phyloP scores from a whole-genome alignment of 2,797 vertebrate species.

The Lutjanus campechanus region DNA sequence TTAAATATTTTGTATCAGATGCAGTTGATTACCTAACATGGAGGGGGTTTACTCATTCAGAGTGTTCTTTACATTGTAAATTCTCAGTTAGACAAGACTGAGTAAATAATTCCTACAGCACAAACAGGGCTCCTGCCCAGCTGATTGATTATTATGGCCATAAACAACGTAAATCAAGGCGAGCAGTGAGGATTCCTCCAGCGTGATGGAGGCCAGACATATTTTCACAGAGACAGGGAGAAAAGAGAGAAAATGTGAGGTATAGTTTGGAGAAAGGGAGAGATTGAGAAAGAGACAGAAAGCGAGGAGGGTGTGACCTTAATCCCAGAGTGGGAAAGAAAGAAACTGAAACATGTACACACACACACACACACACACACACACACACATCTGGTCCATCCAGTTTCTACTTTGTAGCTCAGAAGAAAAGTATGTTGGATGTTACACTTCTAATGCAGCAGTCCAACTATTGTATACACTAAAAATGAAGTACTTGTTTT shows the following conservation, averaged over 20 bases:
- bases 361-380: constrained; percentile 3
- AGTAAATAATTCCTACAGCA: constrained; percentile 19
- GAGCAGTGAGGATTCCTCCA: constrained; percentile 34
- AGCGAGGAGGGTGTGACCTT: constrained; percentile 71
- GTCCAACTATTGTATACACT: neutral
- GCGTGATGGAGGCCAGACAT: constrained; percentile 19
- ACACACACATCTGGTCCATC: constrained; percentile 68
- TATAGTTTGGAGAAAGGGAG: neutral
- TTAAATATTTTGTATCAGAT: constrained; percentile 12
- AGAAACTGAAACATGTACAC: constrained; percentile 18
- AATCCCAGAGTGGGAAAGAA: constrained; percentile 64
- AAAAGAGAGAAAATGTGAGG: constrained; percentile 18
- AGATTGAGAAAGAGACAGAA: constrained; percentile 12
- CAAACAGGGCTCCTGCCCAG: constrained; percentile 24
- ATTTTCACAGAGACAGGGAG: constrained; percentile 26
- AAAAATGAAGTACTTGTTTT: too few species aligned
- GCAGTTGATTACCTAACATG: constrained; percentile 15
- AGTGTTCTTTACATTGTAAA: constrained; percentile 28
- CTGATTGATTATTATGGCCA: constrained; percentile 38
- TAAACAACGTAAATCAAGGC: constrained; percentile 37
- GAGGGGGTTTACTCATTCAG: constrained; percentile 14
- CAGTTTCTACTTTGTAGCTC: constrained; percentile 66
- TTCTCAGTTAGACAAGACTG: constrained; percentile 15
- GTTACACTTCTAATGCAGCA: constrained; percentile 24
- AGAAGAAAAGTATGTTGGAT: constrained; percentile 50